Evolutionary conservation across 1,140 invertebrate genomes (phyloP), one percentile per base, ranked within the genome.

Genomic region (Ridgeia piscesae): DNA sequence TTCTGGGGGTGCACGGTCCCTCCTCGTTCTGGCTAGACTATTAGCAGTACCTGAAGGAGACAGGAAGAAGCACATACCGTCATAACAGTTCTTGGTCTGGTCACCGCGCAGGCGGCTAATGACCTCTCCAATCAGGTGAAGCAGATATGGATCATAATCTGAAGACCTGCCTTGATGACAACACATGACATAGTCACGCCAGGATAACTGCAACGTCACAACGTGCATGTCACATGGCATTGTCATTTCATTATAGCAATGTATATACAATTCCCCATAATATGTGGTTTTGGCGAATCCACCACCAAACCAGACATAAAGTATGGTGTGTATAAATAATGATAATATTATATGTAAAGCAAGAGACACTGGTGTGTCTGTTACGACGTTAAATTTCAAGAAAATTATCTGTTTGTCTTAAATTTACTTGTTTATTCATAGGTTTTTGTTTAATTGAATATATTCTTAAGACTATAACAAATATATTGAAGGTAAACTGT

Each of bases 91-190:
- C 14, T 94, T 92, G 42, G 93, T 93, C 58, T 95, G 94, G 93
- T 95, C 95, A 92, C 94, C 93, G 2, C 95, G 92, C 34, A 95
- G 93, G 93, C 94, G 92, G n/a, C 94, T 93, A 14, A 95, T 93
- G 17, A 94, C 93, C 58, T 94, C 94, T 33, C 94, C 94, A 50
- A 95, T 93, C 27, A 92, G 91, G 14, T 88, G 77, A 89, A 95
- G 92, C 33, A 95, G 92, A 27, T 94, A 94, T n/a, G 93, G 94
- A 35, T 93, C 93, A 42, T 94, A 92, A 35, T 93, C 93, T 34
- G 89, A 90, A 14, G 92, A 88, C 91, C 92, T 58, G n/a, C 91
- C 42, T 88, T 89, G 92, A 92, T 92, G 90, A 92, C 95, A 94
- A 42, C 93, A 94, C n/a, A 95, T 58, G 91, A 77, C 2, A 21